Evolutionary conservation across 1,140 invertebrate genomes (phyloP), one percentile per base, ranked within the genome.

Genomic region (Drosophila tristis): DNA sequence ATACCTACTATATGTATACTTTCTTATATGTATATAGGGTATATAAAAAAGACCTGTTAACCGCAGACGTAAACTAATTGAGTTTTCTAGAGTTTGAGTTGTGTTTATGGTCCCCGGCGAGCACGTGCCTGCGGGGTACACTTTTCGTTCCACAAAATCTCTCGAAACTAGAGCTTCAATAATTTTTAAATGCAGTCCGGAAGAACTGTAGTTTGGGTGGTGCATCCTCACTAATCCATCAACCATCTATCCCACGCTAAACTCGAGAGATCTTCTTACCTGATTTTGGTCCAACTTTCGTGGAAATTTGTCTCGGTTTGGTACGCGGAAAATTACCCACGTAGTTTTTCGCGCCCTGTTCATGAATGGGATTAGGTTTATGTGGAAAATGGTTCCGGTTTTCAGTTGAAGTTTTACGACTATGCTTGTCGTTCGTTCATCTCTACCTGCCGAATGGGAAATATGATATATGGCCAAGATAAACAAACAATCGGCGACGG

Each of bases 331-430:
- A 86, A 77, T 74, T 62, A 45, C 75, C 56, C 54, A 65, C 47
- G 20, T 44, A 16, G 48, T 25, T 58, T 65, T 75, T 47, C 62
- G 15, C 23, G 42, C 54, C 55, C 55, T 70, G 59, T 62, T 16
- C 67, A 86, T 81, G 68, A 85, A 81, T 86, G 78, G 68, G 82
- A 86, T 77, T 66, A 71, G 53, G 47, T 61, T 67, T 67, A 76
- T 26, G 31, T 23, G 58, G 65, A 53, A 66, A 65, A 59, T 48
- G 25, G 48, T 61, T 75, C 72, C 59, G 72, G 60, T 61, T 64
- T 79, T 26, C 1, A 31, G 11, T 59, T 62, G 31, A 15, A 55
- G 20, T 58, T 59, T 65, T 70, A 39, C 3, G n/a, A 13, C n/a
- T 20, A 25, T n/a, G 29, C 20, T 29, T 55, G 35, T 55, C 3